Conservation (phyloP, 2,113 vertebrate species). For the Tragelaphus imberbis region DNA sequence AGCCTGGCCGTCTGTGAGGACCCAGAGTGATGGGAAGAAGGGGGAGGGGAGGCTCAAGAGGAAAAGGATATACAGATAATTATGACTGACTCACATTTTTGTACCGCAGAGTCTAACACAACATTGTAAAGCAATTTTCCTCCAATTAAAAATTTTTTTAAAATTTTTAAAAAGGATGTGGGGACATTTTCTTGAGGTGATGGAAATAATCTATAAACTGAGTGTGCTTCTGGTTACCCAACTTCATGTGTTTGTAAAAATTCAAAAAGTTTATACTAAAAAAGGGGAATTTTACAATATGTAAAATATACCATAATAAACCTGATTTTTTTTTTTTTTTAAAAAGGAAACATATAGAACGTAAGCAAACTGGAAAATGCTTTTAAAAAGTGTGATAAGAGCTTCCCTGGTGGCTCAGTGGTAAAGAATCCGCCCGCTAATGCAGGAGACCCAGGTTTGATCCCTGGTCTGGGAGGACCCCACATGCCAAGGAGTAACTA, state of each 20-base stretch:
- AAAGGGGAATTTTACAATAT: not conserved
- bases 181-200: not conserved
- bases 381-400: not conserved
- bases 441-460: not conserved
- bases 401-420: not conserved
- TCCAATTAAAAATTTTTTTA: not conserved
- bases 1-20: not conserved
- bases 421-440: rapidly evolving
- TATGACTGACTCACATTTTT: not conserved
- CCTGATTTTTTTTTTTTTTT: not conserved
- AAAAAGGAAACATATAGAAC: not conserved
- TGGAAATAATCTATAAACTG: not conserved
- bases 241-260: not conserved
- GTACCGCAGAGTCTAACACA: not conserved
- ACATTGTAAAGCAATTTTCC: not conserved
- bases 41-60: not conserved
- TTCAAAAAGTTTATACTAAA: not conserved
- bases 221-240: not conserved
- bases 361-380: not conserved
- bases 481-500: not conserved
- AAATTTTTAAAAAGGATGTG: not conserved
- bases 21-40: not conserved
- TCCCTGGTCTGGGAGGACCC: not conserved
- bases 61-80: not conserved
- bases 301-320: not conserved